phyloP scores from a whole-genome alignment of 2,888 invertebrate genomes.

The Cyaniris semiargus region DNA sequence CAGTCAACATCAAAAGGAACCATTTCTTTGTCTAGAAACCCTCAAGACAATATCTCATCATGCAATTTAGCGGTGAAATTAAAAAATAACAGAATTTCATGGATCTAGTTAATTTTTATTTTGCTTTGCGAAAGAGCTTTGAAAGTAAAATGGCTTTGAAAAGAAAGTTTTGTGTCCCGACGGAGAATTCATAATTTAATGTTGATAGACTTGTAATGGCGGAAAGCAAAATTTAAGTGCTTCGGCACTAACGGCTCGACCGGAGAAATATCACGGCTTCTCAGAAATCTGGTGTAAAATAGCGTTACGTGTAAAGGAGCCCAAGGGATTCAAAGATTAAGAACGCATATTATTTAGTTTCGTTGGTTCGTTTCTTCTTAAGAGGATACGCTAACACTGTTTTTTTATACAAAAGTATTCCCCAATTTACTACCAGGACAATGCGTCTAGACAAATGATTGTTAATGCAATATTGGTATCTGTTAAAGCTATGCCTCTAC shows the following conservation, averaged over 20 bases:
- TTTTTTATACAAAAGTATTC: no score
- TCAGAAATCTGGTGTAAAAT: not conserved
- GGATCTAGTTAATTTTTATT: slow-evolving; percentile 26
- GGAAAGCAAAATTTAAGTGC: not conserved
- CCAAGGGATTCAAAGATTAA: no score
- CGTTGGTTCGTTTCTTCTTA: no score
- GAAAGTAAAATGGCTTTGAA: slow-evolving; percentile 20
- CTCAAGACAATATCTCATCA: slow-evolving; percentile 11
- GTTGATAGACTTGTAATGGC: slow-evolving; percentile 7
- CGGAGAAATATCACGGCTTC: not conserved
- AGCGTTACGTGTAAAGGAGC: no score
- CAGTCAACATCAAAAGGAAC: not conserved
- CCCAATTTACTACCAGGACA: no score
- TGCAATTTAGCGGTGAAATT: slow-evolving; percentile 27
- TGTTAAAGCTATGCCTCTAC: no score
- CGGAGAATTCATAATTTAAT: slow-evolving; percentile 17
- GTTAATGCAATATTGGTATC: no score
- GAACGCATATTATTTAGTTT: no score
- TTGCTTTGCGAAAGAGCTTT: slow-evolving; percentile 20
- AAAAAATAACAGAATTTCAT: slow-evolving; percentile 30
- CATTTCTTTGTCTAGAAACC: not conserved
- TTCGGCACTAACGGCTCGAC: not conserved
- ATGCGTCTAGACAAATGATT: no score
- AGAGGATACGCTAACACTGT: no score
- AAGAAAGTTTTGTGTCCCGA: not conserved